Conservation (phyloP, 2,888 invertebrate genomes). For the Hypomecis punctinalis region DNA sequence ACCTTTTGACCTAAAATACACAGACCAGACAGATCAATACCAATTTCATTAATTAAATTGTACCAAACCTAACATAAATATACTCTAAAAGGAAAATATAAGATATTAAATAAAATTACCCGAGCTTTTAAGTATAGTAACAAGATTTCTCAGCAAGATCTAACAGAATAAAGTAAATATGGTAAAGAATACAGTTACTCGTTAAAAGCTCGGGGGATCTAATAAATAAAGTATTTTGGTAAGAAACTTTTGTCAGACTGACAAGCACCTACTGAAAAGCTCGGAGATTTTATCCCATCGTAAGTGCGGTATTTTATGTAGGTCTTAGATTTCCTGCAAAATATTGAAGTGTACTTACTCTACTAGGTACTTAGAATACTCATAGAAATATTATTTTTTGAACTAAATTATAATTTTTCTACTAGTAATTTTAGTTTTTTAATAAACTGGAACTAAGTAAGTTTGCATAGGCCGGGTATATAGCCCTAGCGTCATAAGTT, state of each 20-base stretch:
- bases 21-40: neutral
- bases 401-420: no score
- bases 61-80: neutral
- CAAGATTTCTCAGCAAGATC: neutral
- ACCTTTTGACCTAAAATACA: no score
- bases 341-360: no score
- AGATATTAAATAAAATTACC: neutral
- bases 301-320: neutral
- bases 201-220: constrained; percentile 1
- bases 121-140: neutral
- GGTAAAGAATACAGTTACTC: neutral
- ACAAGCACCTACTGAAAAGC: neutral
- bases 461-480: no score
- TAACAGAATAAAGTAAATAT: constrained; percentile 1
- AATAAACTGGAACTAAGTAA: no score
- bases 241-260: neutral
- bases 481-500: no score
- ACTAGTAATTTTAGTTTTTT: no score
- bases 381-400: no score
- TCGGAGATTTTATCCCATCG: no score
- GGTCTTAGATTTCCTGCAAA: neutral
- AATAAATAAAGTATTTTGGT: neutral
- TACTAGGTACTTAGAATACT: no score
- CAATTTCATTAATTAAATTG: neutral
- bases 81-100: neutral